A percentile compares a stretch with the other conserved stretches of the same genome.
Conservation (phyloP, 2,797 vertebrate species). For the Gephyroberyx darwinii region DNA sequence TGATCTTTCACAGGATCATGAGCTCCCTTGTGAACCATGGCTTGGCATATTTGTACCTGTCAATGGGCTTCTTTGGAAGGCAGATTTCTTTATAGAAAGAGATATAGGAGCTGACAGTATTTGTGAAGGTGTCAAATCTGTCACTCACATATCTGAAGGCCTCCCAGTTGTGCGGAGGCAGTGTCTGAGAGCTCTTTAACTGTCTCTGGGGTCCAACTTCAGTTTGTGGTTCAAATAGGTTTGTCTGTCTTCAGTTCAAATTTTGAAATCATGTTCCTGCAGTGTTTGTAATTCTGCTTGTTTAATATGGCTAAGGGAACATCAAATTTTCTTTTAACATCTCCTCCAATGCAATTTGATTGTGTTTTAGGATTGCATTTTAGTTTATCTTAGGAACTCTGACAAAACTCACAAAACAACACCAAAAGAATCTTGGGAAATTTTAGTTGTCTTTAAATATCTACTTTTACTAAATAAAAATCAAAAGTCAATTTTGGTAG, state of each 20-base stretch:
- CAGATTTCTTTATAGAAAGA: slow-evolving; percentile 21
- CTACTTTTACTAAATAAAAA: background rate
- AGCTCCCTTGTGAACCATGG: slow-evolving; percentile 37
- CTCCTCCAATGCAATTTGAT: slow-evolving; percentile 5
- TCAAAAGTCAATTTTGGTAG: background rate
- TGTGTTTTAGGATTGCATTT: slow-evolving; percentile 20
- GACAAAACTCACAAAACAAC: background rate
- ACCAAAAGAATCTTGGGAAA: background rate
- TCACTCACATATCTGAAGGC: slow-evolving; percentile 48
- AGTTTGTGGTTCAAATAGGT: slow-evolving; percentile 38
- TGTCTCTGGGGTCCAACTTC: slow-evolving; percentile 39
- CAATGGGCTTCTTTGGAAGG: slow-evolving; percentile 32
- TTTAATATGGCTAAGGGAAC: slow-evolving; percentile 32
- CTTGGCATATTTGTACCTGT: slow-evolving; percentile 44
- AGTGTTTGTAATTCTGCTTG: slow-evolving; percentile 12
- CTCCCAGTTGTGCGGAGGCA: slow-evolving; percentile 24
- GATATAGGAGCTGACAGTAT: slow-evolving; percentile 44
- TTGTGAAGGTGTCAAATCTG: slow-evolving; percentile 57
- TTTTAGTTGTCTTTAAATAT: background rate
- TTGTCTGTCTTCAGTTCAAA: slow-evolving; percentile 34
- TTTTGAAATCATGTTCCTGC: slow-evolving; percentile 55
- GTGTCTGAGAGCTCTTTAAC: slow-evolving; percentile 38
- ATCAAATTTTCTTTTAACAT: background rate
- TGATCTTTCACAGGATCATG: slow-evolving; percentile 45
- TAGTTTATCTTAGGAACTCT: background rate